Conservation (phyloP, 2,797 vertebrate species). For the Lagocephalus sceleratus region DNA sequence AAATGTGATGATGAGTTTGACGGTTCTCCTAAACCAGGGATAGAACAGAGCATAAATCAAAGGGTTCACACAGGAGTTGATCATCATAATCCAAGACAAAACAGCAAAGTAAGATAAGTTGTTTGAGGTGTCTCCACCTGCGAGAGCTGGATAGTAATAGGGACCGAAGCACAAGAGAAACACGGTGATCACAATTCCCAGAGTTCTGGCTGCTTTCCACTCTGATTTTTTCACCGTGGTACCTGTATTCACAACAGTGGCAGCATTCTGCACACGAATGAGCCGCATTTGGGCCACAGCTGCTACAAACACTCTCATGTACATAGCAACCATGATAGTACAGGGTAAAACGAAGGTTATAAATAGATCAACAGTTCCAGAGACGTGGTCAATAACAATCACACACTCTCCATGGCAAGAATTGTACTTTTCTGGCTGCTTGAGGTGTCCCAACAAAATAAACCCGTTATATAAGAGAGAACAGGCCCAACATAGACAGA, state of each 20-base stretch:
- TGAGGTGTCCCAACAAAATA: slow-evolving; percentile 29
- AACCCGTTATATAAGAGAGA: slow-evolving; percentile 39
- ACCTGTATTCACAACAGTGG: neutral
- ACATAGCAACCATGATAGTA: slow-evolving; percentile 46
- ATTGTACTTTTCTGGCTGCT: slow-evolving; percentile 16
- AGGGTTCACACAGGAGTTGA: slow-evolving; percentile 59
- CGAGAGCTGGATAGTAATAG: slow-evolving; percentile 38
- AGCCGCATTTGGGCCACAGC: slow-evolving; percentile 36
- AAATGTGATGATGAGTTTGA: slow-evolving; percentile 48
- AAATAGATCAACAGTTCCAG: slow-evolving; percentile 1
- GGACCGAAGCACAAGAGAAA: slow-evolving; percentile 58
- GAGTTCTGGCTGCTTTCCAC: slow-evolving; percentile 55
- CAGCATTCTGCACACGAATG: neutral
- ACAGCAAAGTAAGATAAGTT: slow-evolving; percentile 6
- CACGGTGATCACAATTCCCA: slow-evolving; percentile 42
- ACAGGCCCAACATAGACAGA: slow-evolving; percentile 46
- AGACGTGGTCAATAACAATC: slow-evolving; percentile 17
- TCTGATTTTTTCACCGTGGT: slow-evolving; percentile 25
- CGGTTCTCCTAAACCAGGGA: slow-evolving; percentile 56
- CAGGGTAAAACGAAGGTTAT: slow-evolving; percentile 31
- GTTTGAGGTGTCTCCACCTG: slow-evolving; percentile 9
- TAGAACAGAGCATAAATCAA: slow-evolving; percentile 65
- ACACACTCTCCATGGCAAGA: slow-evolving; percentile 52
- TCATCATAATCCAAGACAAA: slow-evolving; percentile 45
- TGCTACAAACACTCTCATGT: slow-evolving; percentile 51